A percentile compares a stretch with the other conserved stretches of the same genome.
Evolutionary conservation across 1,140 invertebrate genomes (phyloP).

Genomic region (Physella acuta): DNA sequence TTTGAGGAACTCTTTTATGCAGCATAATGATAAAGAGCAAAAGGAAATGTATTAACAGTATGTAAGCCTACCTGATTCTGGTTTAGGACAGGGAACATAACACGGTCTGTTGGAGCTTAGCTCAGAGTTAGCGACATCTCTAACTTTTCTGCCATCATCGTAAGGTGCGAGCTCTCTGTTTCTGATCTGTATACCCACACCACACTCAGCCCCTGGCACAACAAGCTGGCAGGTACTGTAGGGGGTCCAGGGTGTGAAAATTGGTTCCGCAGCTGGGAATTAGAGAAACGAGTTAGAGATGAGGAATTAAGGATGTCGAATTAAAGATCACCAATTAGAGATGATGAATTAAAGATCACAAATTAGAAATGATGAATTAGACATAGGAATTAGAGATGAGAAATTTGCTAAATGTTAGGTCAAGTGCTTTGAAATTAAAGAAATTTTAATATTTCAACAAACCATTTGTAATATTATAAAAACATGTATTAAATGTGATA

Average conservation of each 20-base stretch:
- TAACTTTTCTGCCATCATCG: background rate
- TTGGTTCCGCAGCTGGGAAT: background rate
- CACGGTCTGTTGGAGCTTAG: background rate
- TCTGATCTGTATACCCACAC: background rate
- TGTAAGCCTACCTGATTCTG: background rate
- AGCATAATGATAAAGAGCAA: background rate
- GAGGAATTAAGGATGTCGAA: too few species aligned
- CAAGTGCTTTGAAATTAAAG: too few species aligned
- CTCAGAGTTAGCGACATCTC: background rate
- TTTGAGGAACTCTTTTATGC: background rate
- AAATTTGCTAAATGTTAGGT: too few species aligned
- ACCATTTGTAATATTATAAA: too few species aligned
- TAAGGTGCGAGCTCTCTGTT: background rate
- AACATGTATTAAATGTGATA: too few species aligned
- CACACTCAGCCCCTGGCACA: background rate
- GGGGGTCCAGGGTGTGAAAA: background rate
- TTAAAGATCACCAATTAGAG: too few species aligned
- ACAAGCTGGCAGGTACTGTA: background rate
- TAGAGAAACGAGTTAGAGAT: too few species aligned
- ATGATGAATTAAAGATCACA: too few species aligned
- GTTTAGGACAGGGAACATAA: background rate
- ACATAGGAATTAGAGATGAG: too few species aligned
- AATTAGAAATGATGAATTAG: too few species aligned
- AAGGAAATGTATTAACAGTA: background rate
- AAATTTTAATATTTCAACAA: too few species aligned